These are phyloP conservation scores for Aegithalos caudatus DNA, from an alignment of 2,113 vertebrate genomes.

Conservation along the genomic window DNA sequence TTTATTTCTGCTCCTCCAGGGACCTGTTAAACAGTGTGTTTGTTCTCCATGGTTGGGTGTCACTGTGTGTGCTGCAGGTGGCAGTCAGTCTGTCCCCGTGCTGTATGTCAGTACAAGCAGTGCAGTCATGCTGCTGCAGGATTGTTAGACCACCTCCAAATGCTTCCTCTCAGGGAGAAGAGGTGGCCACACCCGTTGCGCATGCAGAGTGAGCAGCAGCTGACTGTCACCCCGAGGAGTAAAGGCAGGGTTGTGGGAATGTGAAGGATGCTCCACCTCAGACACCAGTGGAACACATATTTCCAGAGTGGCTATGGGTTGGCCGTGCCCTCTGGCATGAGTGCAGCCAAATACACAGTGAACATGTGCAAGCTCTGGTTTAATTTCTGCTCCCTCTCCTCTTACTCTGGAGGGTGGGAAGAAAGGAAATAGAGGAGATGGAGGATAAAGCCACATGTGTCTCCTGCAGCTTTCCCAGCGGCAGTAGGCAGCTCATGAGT, in stretches of 20 bases:
- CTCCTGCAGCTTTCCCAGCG: not conserved
- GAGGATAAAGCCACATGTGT: fast-evolving
- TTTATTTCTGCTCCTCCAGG: not conserved
- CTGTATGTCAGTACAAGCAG: not conserved
- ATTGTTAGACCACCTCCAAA: not conserved
- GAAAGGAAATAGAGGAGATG: not conserved
- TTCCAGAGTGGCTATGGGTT: fast-evolving
- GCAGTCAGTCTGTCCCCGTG: not conserved
- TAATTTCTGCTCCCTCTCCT: not conserved
- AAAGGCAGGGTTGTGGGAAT: not conserved
- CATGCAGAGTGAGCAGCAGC: not conserved
- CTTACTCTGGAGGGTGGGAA: fast-evolving
- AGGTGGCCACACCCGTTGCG: not conserved
- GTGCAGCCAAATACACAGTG: not conserved
- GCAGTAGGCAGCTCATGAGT: not conserved
- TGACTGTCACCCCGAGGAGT: not conserved
- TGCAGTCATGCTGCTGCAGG: not conserved
- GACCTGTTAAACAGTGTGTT: not conserved
- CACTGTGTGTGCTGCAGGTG: fast-evolving
- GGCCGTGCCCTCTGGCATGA: not conserved
- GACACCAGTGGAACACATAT: fast-evolving
- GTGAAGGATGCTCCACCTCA: not conserved
- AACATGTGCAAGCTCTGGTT: not conserved
- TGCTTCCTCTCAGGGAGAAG: not conserved
- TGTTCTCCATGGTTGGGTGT: not conserved